A percentile compares a stretch with the other conserved stretches of the same genome.
Evolutionary conservation across 2,113 vertebrate genomes (phyloP).

Genomic region (Symphodus melops): DNA sequence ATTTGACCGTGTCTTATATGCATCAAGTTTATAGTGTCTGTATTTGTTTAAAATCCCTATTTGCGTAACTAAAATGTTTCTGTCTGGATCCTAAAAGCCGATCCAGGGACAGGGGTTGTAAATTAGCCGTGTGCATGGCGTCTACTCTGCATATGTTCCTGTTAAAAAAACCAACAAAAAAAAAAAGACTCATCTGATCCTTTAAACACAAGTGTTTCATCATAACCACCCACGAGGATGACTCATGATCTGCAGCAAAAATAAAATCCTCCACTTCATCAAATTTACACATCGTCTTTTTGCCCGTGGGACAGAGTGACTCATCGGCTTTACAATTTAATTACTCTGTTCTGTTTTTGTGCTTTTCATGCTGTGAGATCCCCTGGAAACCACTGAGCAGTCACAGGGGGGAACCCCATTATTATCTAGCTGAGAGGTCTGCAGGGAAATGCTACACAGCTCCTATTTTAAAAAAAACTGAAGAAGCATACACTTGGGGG

Average conservation of each 20-base stretch:
- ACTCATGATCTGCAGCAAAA: slow-evolving; percentile 28
- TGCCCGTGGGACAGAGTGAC: slow-evolving; percentile 14
- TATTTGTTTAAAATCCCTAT: too few relatives aligned
- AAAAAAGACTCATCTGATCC: not conserved
- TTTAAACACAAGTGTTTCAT: slow-evolving; percentile 18
- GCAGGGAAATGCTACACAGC: slow-evolving; percentile 39
- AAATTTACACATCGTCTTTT: slow-evolving; percentile 19
- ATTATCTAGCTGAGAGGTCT: slow-evolving; percentile 43
- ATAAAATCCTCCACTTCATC: not conserved
- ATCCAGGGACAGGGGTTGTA: too few relatives aligned
- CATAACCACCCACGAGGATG: slow-evolving; percentile 18
- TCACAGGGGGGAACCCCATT: slow-evolving; percentile 29
- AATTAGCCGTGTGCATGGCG: too few relatives aligned
- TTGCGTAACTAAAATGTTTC: too few relatives aligned
- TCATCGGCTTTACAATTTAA: slow-evolving; percentile 59
- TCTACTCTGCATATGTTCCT: too few relatives aligned
- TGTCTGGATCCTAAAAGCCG: too few relatives aligned
- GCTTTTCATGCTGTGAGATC: slow-evolving; percentile 53
- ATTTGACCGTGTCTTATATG: too few relatives aligned
- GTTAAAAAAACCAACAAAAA: too few relatives aligned
- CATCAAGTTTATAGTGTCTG: too few relatives aligned
- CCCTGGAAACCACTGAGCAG: slow-evolving; percentile 30
- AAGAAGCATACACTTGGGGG: slow-evolving; percentile 4
- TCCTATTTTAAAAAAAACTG: not conserved
- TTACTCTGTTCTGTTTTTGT: slow-evolving; percentile 55